Conservation (phyloP, 1,140 invertebrate species). For the Ceratosolen fusciceps region DNA sequence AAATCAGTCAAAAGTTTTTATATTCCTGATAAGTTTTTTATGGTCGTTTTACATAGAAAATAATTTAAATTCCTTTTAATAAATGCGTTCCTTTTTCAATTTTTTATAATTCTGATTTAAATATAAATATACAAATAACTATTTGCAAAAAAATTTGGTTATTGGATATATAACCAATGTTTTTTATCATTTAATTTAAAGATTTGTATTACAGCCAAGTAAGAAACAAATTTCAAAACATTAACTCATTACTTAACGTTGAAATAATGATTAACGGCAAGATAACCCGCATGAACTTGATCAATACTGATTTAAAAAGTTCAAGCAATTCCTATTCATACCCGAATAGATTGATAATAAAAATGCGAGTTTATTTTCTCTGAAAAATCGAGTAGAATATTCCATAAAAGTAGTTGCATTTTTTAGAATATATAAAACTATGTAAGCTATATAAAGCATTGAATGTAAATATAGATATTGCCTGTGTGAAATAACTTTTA, state of each 20-base stretch:
- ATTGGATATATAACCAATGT: not conserved
- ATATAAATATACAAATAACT: not conserved
- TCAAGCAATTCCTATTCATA: not conserved
- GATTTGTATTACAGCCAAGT: not conserved
- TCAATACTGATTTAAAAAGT: not conserved
- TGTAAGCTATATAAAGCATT: too few species aligned
- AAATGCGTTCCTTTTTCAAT: too few species aligned
- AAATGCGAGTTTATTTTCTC: not conserved
- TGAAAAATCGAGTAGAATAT: not conserved
- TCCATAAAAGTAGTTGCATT: not conserved
- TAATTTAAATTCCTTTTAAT: too few species aligned
- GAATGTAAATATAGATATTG: too few species aligned
- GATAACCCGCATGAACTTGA: constrained; percentile 45
- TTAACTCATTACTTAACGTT: constrained; percentile 3
- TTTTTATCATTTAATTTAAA: constrained; percentile 12
- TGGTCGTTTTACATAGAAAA: too few species aligned
- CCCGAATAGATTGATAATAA: not conserved
- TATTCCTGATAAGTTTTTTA: too few species aligned
- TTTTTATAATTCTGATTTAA: not conserved
- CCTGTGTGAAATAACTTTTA: too few species aligned
- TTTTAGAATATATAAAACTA: not conserved
- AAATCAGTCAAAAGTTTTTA: too few species aligned
- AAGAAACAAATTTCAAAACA: constrained; percentile 22
- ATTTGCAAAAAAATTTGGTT: too few species aligned
- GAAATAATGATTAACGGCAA: constrained; percentile 8